Conservation (phyloP, 2,888 invertebrate genomes). For the Spialia ferax region DNA sequence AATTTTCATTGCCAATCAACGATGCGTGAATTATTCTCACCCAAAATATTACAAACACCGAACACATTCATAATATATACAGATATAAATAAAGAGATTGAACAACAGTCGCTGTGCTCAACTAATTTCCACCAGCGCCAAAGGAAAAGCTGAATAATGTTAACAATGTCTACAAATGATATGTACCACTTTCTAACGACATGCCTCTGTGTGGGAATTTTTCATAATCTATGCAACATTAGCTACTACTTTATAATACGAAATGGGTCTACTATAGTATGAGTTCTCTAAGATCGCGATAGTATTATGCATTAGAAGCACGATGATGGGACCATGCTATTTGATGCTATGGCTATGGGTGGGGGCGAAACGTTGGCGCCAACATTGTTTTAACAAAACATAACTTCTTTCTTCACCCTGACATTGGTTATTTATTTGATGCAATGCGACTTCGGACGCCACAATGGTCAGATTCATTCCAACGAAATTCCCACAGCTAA, state of each 20-base stretch:
- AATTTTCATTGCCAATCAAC: constrained; percentile 11
- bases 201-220: constrained; percentile 34
- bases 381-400: constrained; percentile 47
- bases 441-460: constrained; percentile 28
- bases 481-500: constrained; percentile 2
- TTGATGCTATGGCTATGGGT: no score
- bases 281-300: constrained; percentile 17
- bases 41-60: neutral
- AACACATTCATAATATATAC: constrained; percentile 7
- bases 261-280: constrained; percentile 28
- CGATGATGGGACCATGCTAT: constrained; percentile 55
- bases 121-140: neutral
- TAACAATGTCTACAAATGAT: constrained; percentile 24
- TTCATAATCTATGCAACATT: constrained; percentile 27
- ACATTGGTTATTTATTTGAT: constrained; percentile 11
- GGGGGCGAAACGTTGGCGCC: constrained; percentile 56
- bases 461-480: neutral
- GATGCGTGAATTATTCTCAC: constrained; percentile 8
- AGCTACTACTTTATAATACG: constrained; percentile 19
- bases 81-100: neutral
- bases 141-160: constrained; percentile 18
- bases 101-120: constrained; percentile 7
- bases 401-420: neutral
- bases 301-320: constrained; percentile 27
- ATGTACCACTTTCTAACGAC: constrained; percentile 31